Conservation (phyloP, 2,888 invertebrate genomes). For the Scrobipalpa costella region DNA sequence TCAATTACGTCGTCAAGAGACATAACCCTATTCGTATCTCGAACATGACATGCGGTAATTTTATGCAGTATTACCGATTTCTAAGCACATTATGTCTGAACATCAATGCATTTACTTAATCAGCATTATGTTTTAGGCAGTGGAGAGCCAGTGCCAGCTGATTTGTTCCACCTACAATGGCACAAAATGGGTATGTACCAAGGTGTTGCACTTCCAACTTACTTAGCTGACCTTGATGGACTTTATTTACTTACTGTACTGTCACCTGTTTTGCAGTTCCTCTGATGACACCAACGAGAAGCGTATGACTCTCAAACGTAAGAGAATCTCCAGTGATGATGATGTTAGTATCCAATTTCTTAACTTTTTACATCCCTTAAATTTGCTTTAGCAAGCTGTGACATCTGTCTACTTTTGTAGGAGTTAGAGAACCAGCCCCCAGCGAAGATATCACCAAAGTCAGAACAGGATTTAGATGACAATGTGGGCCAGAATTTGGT, state of each 20-base stretch:
- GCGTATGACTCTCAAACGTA: constrained; percentile 67
- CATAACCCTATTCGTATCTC: constrained; percentile 79
- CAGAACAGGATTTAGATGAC: constrained; percentile 56
- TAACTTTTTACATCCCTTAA: not conserved
- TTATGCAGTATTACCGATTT: constrained; percentile 54
- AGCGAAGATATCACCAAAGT: constrained; percentile 54
- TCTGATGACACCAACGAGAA: constrained; percentile 65
- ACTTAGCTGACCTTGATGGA: constrained; percentile 59
- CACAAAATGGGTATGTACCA: constrained; percentile 72
- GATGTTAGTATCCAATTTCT: constrained; percentile 41
- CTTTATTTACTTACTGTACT: constrained; percentile 59
- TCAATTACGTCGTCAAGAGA: constrained; percentile 74
- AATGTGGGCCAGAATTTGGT: constrained; percentile 68
- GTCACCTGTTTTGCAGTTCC: constrained; percentile 60
- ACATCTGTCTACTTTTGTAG: constrained; percentile 41
- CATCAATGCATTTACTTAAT: constrained; percentile 42
- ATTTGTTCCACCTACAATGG: constrained; percentile 62
- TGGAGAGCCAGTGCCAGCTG: constrained; percentile 52
- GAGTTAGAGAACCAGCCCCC: constrained; percentile 76
- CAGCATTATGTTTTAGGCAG: constrained; percentile 57
- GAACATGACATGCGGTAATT: constrained; percentile 79
- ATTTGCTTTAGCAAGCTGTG: not conserved
- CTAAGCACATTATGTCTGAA: constrained; percentile 40
- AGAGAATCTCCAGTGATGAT: constrained; percentile 74
- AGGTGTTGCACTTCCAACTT: constrained; percentile 44